A percentile compares a stretch with the other conserved stretches of the same genome.
phyloP scores from a whole-genome alignment of 2,888 invertebrate species.

The Sminthurinus aureus region DNA sequence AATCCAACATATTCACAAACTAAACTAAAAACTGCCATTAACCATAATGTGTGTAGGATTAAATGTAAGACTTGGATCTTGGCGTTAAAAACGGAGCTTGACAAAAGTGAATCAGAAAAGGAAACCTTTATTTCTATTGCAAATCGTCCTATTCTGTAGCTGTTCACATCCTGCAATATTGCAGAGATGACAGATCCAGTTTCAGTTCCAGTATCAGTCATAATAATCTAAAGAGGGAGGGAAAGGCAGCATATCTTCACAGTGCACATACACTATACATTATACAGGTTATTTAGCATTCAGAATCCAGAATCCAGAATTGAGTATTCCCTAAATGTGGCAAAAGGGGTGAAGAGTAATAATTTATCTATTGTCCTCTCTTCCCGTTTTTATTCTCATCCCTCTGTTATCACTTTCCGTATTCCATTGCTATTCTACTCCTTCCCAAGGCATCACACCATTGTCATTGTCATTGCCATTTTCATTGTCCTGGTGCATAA shows the following conservation, averaged over 20 bases:
- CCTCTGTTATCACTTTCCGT: background rate
- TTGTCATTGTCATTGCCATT: too few relatives aligned
- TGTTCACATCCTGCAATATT: background rate
- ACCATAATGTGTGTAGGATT: background rate
- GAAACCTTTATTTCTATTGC: background rate
- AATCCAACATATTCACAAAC: too few relatives aligned
- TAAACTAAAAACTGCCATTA: background rate
- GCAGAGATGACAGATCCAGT: background rate
- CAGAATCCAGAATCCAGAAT: background rate
- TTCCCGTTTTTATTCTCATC: background rate
- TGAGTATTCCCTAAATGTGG: background rate
- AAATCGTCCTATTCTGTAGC: too few relatives aligned
- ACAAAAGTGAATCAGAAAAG: too few relatives aligned
- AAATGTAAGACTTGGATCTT: background rate
- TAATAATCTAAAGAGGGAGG: background rate
- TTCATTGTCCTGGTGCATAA: background rate
- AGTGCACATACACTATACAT: too few relatives aligned
- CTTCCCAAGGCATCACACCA: background rate
- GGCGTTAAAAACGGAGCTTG: background rate
- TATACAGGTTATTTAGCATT: background rate
- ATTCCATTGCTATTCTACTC: too few relatives aligned
- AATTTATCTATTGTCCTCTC: conserved; percentile 6
- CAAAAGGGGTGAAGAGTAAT: conserved; percentile 13
- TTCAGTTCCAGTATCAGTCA: too few relatives aligned
- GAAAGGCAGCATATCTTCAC: background rate